These are phyloP conservation scores for Apostichopus californicus DNA, from an alignment of 35 echinoderm and acorn worm genomes.

Conservation along the genomic window DNA sequence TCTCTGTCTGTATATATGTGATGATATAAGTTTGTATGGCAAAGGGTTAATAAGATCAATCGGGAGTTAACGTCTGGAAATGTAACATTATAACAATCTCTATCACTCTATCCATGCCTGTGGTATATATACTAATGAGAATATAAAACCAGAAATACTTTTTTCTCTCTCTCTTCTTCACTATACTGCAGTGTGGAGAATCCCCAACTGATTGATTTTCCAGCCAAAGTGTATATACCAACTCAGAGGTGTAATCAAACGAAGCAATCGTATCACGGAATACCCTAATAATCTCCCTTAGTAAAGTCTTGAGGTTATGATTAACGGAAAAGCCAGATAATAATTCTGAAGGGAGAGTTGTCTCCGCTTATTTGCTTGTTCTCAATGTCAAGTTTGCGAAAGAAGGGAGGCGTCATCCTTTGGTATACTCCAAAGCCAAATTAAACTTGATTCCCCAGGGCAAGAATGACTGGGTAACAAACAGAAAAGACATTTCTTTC, in stretches of 20 bases:
- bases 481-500: constrained; percentile 1
- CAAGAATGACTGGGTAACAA: constrained; percentile 14
- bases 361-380: constrained; percentile 53
- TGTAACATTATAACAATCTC: too few species aligned
- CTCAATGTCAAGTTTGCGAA: constrained; percentile 36
- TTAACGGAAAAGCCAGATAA: constrained; percentile 46
- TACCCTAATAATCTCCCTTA: constrained; percentile 8
- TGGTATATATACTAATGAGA: too few species aligned
- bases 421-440: constrained; percentile 32
- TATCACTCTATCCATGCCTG: too few species aligned
- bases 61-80: too few species aligned
- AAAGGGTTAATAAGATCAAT: too few species aligned
- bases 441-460: constrained; percentile 41
- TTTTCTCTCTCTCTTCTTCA: too few species aligned
- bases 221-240: not conserved
- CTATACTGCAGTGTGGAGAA: too few species aligned
- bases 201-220: constrained; percentile 19
- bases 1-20: too few species aligned
- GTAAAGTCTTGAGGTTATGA: constrained; percentile 28
- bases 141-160: too few species aligned
- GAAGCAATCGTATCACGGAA: constrained; percentile 42
- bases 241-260: constrained; percentile 16
- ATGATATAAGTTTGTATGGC: too few species aligned
- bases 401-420: constrained; percentile 26
- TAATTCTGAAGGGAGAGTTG: constrained; percentile 34